These are phyloP conservation scores for Hormiphora californensis DNA, from an alignment of 37 sponge, comb jelly and placozoan species.

Conservation along the genomic window DNA sequence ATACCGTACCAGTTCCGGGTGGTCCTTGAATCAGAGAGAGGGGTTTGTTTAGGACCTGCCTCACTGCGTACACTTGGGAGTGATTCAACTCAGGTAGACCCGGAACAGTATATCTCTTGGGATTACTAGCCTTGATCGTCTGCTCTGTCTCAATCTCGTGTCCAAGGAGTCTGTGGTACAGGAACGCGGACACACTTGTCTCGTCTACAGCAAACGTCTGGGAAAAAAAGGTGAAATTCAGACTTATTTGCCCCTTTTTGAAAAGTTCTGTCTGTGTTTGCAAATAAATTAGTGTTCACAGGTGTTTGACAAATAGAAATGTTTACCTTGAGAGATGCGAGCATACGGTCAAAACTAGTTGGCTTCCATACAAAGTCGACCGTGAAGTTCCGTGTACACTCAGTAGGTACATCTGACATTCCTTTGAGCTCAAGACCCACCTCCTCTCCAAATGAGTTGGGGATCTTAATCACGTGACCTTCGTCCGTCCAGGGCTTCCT, in stretches of 20 bases:
- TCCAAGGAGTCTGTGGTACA: conserved; percentile 92
- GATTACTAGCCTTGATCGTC: conserved; percentile 50
- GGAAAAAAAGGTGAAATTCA: background rate
- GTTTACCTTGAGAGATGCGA: conserved; percentile 30
- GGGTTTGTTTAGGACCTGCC: conserved; percentile 82
- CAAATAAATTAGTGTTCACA: too few species aligned
- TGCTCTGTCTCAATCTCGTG: conserved; percentile 73
- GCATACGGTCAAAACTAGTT: conserved; percentile 80
- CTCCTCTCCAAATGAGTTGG: conserved; percentile 79
- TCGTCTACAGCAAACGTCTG: conserved; percentile 96
- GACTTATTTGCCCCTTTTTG: background rate
- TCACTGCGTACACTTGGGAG: conserved; percentile 87
- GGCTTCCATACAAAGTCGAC: conserved; percentile 99
- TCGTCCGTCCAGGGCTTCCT: conserved; percentile 76
- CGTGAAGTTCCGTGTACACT: conserved; percentile 64
- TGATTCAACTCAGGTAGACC: conserved; percentile 81
- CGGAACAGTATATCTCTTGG: conserved; percentile 63
- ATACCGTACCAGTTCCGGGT: background rate
- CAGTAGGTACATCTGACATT: conserved; percentile 65
- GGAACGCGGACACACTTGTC: conserved; percentile 80
- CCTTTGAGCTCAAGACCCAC: conserved; percentile 80
- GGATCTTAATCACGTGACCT: conserved; percentile 89
- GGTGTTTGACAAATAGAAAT: too few species aligned
- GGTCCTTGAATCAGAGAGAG: conserved; percentile 87
- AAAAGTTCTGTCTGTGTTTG: too few species aligned